These are phyloP conservation scores for human (Homo sapiens) DNA, from an alignment of 2,113 vertebrate species.

Conservation along the genomic window DNA sequence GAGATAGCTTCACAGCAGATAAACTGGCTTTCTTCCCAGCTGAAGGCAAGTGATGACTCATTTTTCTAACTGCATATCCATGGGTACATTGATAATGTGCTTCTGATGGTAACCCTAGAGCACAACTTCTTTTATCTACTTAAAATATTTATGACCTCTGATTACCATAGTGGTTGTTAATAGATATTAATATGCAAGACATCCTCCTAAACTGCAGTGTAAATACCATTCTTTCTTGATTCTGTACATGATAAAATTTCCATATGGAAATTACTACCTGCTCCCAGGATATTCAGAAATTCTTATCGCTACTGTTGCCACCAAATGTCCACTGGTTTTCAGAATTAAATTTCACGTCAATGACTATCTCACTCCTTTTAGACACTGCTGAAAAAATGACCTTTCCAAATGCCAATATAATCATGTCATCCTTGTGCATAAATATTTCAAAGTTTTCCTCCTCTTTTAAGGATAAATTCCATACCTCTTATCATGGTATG, in stretches of 20 bases:
- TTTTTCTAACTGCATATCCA: background rate
- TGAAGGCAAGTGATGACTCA: background rate
- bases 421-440: background rate
- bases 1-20: background rate
- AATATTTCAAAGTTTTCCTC: background rate
- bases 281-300: background rate
- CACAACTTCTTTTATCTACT: background rate
- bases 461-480: background rate
- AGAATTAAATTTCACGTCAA: background rate
- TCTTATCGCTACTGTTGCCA: background rate
- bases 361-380: background rate
- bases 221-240: background rate
- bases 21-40: background rate
- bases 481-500: background rate
- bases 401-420: background rate
- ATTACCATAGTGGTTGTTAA: background rate
- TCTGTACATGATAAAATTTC: background rate
- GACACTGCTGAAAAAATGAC: background rate
- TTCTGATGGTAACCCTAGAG: background rate
- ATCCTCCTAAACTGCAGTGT: background rate
- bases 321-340: background rate
- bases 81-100: background rate
- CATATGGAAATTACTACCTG: background rate
- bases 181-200: background rate
- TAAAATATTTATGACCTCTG: background rate